Base-by-base conservation (phyloP, 2,888 invertebrate genomes). In the Trilocha varians region DNA sequence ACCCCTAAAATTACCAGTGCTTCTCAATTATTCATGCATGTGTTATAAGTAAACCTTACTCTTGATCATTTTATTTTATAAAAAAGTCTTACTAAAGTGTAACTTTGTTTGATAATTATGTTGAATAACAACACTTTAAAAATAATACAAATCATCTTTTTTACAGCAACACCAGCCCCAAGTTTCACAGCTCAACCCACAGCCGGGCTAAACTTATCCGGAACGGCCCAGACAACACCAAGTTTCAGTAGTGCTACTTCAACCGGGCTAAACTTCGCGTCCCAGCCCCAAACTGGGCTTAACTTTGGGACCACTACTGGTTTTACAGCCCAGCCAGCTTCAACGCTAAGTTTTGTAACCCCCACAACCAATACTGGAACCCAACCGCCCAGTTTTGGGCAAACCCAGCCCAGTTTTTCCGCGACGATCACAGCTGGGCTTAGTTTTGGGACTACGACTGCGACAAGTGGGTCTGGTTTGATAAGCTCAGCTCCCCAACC, bases 401-500 rank as follows among this genome's bases (percentile, higher is more conserved):
- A 55, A 3, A 43, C 55, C 1, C 46, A 46, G 15, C 38, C 52
- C 5, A 41, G 35, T 39, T 54, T 52, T 39, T 39, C 42, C 4
- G 36, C 36, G 3, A 14, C 41, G 8, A 41, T 34, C 14, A 32
- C 44, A n/a, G 16, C 53, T 2, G 57, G 53, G 3, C 44, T 60
- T 5, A 52, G 47, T 40, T 65, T 66, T 35, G 62, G 60, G 0
- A 40, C 55, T 1, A 42, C 58, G 8, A 43, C 57, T 3, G 46
- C 48, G 0, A 14, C 47, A 13, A 39, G 43, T 13, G 49, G 47
- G 13, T 41, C 49, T 5, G 38, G 18, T 32, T 50, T 54, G n/a
- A n/a, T n/a, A n/a, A n/a, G n/a, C n/a, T n/a, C n/a, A n/a, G n/a
- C n/a, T n/a, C n/a, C n/a, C n/a, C n/a, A n/a, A n/a, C n/a, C n/a